Evolutionary conservation across 1,140 invertebrate genomes (phyloP).

Genomic region (Zeugodacus cucurbitae): DNA sequence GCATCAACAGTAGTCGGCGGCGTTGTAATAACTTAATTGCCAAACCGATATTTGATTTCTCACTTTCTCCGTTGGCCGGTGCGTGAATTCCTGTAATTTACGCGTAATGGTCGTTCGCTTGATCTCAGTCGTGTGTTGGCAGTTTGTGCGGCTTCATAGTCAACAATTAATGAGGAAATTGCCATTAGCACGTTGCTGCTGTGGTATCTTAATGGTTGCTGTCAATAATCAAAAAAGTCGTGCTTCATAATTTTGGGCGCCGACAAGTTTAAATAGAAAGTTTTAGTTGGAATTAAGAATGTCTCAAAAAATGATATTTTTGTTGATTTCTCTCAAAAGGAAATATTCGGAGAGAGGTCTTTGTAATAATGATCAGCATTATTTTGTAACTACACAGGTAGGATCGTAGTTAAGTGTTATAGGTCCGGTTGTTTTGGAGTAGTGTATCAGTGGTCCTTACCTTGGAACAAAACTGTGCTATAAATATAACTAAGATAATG

Average conservation of each 20-base stretch:
- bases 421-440: too few species aligned
- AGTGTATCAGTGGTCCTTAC: too few species aligned
- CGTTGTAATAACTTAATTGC: slow-evolving; percentile 28
- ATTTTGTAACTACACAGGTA: too few species aligned
- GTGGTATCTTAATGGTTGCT: neutral
- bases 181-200: neutral
- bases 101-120: neutral
- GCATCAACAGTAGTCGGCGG: neutral
- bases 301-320: neutral
- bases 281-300: neutral
- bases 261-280: neutral
- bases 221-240: neutral
- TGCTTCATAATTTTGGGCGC: neutral
- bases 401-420: too few species aligned
- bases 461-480: too few species aligned
- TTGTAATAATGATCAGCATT: too few species aligned
- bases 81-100: slow-evolving; percentile 9
- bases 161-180: neutral
- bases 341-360: too few species aligned
- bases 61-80: neutral
- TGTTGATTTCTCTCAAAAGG: too few species aligned
- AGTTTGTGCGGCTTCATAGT: neutral
- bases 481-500: too few species aligned
- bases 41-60: slow-evolving; percentile 5
- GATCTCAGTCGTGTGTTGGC: neutral